These are phyloP conservation scores for Astyanax mexicanus DNA, from an alignment of 2,797 vertebrate species.

Conservation along the genomic window DNA sequence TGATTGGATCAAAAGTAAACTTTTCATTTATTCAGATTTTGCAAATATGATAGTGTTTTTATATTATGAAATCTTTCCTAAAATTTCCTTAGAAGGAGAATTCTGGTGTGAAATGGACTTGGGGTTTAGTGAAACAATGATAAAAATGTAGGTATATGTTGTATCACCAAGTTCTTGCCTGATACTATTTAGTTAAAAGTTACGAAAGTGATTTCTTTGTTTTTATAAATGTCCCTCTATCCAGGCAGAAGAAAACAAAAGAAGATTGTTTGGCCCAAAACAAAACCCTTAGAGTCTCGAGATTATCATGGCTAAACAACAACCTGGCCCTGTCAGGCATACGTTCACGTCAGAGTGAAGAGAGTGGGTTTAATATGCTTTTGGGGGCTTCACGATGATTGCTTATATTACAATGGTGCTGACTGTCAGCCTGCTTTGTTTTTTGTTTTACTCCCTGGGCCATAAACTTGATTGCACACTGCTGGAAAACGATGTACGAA, in stretches of 20 bases:
- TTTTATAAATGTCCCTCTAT: not conserved
- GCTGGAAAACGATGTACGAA: not conserved
- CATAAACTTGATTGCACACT: not conserved
- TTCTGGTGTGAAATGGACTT: no score
- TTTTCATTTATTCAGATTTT: no score
- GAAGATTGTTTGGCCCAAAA: conserved; percentile 1
- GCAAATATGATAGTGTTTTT: no score
- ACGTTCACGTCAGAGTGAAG: not conserved
- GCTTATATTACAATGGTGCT: not conserved
- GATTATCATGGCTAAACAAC: not conserved
- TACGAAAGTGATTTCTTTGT: not conserved
- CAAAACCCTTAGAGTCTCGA: not conserved
- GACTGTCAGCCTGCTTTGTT: not conserved
- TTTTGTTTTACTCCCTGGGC: not conserved
- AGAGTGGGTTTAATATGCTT: not conserved
- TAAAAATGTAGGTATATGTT: no score
- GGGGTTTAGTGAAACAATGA: no score
- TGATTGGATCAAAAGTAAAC: no score
- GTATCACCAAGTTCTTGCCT: no score
- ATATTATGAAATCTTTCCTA: no score
- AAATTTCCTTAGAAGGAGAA: no score
- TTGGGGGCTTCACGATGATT: not conserved
- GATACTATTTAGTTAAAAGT: no score
- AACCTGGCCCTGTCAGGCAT: not conserved
- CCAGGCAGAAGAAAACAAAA: not conserved